A percentile compares a stretch with the other conserved stretches of the same genome.
phyloP scores from a whole-genome alignment of 2,113 vertebrate species.

The Prionailurus bengalensis region DNA sequence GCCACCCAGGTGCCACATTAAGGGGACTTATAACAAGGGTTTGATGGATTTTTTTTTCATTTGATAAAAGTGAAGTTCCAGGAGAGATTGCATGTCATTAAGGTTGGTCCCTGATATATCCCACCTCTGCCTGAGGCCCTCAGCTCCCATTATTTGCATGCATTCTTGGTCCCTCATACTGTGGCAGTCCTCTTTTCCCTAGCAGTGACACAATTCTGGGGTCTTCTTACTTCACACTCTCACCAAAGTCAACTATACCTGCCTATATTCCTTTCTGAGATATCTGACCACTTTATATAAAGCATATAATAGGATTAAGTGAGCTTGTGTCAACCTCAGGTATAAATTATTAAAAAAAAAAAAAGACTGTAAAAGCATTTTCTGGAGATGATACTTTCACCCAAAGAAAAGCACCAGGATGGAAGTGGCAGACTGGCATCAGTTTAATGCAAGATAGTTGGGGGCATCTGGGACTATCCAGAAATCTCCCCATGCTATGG shows the following conservation, averaged over 20 bases:
- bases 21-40: background rate
- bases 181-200: background rate
- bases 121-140: background rate
- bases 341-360: background rate
- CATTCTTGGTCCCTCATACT: background rate
- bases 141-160: background rate
- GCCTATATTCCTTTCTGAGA: background rate
- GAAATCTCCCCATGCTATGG: background rate
- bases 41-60: background rate
- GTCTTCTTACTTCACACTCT: background rate
- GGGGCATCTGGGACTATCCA: background rate
- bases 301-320: background rate
- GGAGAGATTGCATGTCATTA: background rate
- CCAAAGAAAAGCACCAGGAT: background rate
- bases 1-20: background rate
- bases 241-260: background rate
- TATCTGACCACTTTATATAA: background rate
- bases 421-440: background rate
- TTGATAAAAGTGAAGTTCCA: background rate
- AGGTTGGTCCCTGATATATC: background rate
- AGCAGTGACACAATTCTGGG: background rate
- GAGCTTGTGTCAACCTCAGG: background rate
- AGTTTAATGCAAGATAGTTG: background rate
- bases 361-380: background rate
- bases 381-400: background rate